Conservation (phyloP, 2,113 vertebrate genomes). For the Gobiocypris rarus region DNA sequence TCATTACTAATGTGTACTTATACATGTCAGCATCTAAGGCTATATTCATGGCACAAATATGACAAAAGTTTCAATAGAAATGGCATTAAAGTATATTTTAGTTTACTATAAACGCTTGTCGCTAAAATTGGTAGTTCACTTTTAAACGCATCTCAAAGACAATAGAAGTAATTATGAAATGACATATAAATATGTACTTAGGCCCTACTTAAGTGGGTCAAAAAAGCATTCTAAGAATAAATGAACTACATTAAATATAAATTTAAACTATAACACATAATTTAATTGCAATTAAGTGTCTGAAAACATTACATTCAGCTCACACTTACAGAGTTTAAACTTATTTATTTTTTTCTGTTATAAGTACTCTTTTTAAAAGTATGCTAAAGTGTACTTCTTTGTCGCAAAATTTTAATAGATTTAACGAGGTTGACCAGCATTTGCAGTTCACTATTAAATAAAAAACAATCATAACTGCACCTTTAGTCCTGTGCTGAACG, state of each 20-base stretch:
- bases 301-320: neutral
- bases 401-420: neutral
- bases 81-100: neutral
- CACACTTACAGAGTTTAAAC: neutral
- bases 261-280: neutral
- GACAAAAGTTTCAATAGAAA: neutral
- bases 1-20: neutral
- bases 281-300: neutral
- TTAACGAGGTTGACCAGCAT: neutral
- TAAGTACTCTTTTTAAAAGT: neutral
- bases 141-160: neutral
- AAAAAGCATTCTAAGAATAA: neutral
- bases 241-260: neutral
- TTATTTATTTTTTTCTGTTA: too few species aligned
- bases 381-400: too few species aligned
- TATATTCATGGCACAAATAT: neutral
- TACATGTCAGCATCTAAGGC: too few species aligned
- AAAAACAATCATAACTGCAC: neutral
- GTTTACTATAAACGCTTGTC: too few species aligned
- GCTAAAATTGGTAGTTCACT: neutral
- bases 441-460: neutral
- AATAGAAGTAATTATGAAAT: neutral
- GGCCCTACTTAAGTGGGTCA: neutral
- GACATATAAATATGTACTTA: neutral
- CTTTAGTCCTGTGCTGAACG: neutral